These are phyloP conservation scores for Nomada hirtipes DNA, from an alignment of 2,888 invertebrate species.

Conservation along the genomic window DNA sequence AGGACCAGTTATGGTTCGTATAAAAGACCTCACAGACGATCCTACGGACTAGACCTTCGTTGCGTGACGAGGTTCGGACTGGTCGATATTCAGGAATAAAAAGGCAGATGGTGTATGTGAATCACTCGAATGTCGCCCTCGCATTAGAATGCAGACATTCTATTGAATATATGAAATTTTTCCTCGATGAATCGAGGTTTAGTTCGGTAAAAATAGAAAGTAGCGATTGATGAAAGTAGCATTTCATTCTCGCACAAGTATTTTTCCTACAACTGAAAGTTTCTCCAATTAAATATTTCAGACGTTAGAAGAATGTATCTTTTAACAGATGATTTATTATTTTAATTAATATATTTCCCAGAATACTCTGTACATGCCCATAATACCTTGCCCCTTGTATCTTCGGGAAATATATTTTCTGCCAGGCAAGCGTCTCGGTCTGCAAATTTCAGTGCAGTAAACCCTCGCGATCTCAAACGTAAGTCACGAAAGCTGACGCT, in stretches of 20 bases:
- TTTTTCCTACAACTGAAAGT: neutral
- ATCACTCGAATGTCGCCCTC: neutral
- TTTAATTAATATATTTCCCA: no score
- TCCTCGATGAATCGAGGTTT: neutral
- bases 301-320: neutral
- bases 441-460: neutral
- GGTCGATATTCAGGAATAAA: neutral
- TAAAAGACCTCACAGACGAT: slow-evolving; percentile 47
- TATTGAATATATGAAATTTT: neutral
- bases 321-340: no score
- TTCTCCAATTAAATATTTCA: neutral
- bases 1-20: slow-evolving; percentile 57
- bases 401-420: slow-evolving; percentile 1
- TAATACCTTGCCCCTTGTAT: neutral
- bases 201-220: neutral
- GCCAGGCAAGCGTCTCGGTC: slow-evolving; percentile 15
- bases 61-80: slow-evolving; percentile 1
- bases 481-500: slow-evolving; percentile 10
- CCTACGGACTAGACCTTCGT: slow-evolving; percentile 43
- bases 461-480: slow-evolving; percentile 8
- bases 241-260: neutral
- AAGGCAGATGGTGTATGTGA: neutral
- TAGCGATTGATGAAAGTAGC: no score
- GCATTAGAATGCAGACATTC: neutral
- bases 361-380: no score